Evolutionary conservation across 2,888 invertebrate genomes (phyloP).

Genomic region (Nymphalis urticae): DNA sequence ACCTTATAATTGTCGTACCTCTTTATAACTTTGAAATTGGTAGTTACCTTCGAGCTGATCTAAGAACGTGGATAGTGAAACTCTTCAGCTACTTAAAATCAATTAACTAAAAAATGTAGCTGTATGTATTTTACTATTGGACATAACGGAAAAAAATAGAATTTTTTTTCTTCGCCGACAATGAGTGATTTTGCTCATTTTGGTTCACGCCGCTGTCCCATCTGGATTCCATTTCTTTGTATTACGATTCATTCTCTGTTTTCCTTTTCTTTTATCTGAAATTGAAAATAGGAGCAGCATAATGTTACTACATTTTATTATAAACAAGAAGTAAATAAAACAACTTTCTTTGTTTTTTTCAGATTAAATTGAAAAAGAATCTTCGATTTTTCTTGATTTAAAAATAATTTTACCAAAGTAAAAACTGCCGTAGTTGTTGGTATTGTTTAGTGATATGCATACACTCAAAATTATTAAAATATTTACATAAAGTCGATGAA

Average conservation of each 20-base stretch:
- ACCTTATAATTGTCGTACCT: too few relatives aligned
- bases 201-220: slow-evolving; percentile 32
- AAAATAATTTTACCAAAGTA: too few relatives aligned
- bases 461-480: too few relatives aligned
- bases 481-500: too few relatives aligned
- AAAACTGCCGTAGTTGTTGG: too few relatives aligned
- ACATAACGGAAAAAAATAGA: slow-evolving; percentile 20
- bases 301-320: slow-evolving; percentile 1
- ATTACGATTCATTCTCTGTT: slow-evolving; percentile 36
- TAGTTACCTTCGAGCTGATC: too few relatives aligned
- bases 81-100: too few relatives aligned
- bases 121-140: not conserved
- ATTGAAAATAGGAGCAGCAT: slow-evolving; percentile 19
- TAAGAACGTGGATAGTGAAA: too few relatives aligned
- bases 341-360: not conserved
- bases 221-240: slow-evolving; percentile 37
- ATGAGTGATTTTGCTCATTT: slow-evolving; percentile 38
- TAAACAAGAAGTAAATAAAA: not conserved
- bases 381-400: too few relatives aligned
- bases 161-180: slow-evolving; percentile 28
- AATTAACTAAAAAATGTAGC: too few relatives aligned
- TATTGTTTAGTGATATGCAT: too few relatives aligned
- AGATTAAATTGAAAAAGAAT: not conserved
- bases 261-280: slow-evolving; percentile 31
- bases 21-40: too few relatives aligned